These are phyloP conservation scores for Sogatella furcifera DNA, from an alignment of 1,140 invertebrate species.

Conservation along the genomic window DNA sequence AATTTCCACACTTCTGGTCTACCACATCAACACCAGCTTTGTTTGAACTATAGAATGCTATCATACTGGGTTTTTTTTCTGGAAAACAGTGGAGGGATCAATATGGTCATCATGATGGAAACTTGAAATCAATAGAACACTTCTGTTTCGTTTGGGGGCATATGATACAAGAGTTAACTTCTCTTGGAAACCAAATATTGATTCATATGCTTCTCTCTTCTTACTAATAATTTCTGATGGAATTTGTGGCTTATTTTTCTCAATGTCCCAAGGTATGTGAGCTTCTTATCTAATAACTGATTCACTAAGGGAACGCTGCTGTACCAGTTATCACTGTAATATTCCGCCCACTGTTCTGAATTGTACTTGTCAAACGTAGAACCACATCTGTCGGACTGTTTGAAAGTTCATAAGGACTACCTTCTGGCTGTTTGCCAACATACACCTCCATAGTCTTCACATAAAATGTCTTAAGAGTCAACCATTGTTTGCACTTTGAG, in stretches of 20 bases:
- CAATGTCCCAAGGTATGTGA: slow-evolving; percentile 30
- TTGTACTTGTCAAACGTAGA: slow-evolving; percentile 27
- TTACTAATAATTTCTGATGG: slow-evolving; percentile 12
- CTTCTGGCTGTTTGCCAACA: slow-evolving; percentile 27
- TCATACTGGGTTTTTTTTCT: slow-evolving; percentile 29
- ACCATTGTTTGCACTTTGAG: slow-evolving; percentile 31
- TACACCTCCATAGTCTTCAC: slow-evolving; percentile 27
- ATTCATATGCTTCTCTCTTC: background rate
- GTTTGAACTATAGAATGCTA: slow-evolving; percentile 29
- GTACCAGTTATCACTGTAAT: slow-evolving; percentile 33
- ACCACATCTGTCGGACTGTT: slow-evolving; percentile 28
- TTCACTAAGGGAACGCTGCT: slow-evolving; percentile 27
- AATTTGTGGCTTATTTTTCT: slow-evolving; percentile 33
- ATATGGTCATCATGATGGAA: slow-evolving; percentile 19
- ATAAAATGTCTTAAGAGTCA: slow-evolving; percentile 29
- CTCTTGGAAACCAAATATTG: background rate
- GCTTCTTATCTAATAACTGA: slow-evolving; percentile 26
- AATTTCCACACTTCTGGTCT: slow-evolving; percentile 24
- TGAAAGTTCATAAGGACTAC: slow-evolving; percentile 20
- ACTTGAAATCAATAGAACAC: slow-evolving; percentile 22
- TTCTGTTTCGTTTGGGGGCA: slow-evolving; percentile 24
- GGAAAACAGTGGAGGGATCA: slow-evolving; percentile 16
- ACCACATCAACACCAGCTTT: slow-evolving; percentile 31
- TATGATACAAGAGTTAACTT: slow-evolving; percentile 18
- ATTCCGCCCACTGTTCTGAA: slow-evolving; percentile 28